phyloP scores from a whole-genome alignment of 2,888 invertebrate species.

The Oconnorella tubifera region DNA sequence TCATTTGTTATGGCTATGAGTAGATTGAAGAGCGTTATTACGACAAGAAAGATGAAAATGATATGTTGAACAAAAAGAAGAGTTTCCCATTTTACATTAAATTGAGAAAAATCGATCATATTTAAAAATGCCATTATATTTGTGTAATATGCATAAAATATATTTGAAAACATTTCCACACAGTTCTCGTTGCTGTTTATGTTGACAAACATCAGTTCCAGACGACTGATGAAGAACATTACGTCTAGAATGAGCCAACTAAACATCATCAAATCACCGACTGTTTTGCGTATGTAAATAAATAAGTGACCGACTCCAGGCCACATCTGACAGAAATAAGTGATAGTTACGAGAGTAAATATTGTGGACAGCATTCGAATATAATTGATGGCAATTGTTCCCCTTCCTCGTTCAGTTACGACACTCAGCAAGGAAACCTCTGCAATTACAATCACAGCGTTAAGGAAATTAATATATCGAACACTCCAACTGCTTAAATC shows the following conservation, averaged over 20 bases:
- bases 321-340: slow-evolving; percentile 7
- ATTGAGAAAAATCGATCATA: neutral
- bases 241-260: neutral
- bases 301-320: slow-evolving; percentile 9
- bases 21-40: slow-evolving; percentile 8
- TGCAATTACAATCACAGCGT: neutral
- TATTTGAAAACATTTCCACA: slow-evolving; percentile 6
- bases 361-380: neutral
- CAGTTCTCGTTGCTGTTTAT: slow-evolving; percentile 10
- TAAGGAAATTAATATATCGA: neutral
- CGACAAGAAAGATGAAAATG: slow-evolving; percentile 2
- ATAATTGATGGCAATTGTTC: neutral
- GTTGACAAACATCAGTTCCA: slow-evolving; percentile 10
- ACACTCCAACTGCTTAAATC: neutral
- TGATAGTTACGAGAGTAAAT: neutral
- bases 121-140: slow-evolving; percentile 1
- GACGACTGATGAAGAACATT: neutral
- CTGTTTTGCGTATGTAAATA: neutral
- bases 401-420: neutral
- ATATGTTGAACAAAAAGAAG: neutral
- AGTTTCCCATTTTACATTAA: neutral
- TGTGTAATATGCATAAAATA: neutral
- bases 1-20: slow-evolving; percentile 12
- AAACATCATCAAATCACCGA: neutral
- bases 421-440: neutral